Conservation (phyloP, 2,797 vertebrate genomes). For the Propithecus perrieri region DNA sequence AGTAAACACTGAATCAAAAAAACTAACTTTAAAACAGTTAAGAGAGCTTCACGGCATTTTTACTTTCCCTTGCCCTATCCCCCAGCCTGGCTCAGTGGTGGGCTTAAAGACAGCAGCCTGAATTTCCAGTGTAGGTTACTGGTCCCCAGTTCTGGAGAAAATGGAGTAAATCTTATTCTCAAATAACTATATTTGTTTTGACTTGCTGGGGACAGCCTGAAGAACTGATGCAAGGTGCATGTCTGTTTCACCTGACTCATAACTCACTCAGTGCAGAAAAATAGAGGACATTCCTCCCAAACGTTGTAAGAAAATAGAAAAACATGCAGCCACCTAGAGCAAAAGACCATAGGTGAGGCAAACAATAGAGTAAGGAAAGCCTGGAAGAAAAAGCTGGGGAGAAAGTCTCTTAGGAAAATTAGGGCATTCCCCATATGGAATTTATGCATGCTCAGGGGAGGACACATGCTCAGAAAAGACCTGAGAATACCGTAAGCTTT, state of each 20-base stretch:
- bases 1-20: background rate
- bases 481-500: background rate
- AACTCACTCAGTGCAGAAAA: slow-evolving; percentile 32
- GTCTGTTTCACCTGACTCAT: background rate
- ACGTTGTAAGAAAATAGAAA: background rate
- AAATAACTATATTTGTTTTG: background rate
- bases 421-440: background rate
- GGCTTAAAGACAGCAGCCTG: background rate
- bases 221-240: background rate
- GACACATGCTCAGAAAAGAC: background rate
- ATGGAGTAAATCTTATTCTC: background rate
- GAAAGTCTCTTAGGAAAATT: background rate
- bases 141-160: background rate
- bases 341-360: background rate
- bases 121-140: background rate
- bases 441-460: background rate
- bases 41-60: background rate
- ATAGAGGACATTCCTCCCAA: background rate
- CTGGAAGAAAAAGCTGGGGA: background rate
- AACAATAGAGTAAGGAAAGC: background rate
- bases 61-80: background rate
- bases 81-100: background rate
- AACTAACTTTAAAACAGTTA: background rate
- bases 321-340: background rate
- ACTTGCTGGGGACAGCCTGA: background rate